A percentile compares a stretch with the other conserved stretches of the same genome.
Conservation (phyloP, 2,888 invertebrate species). For the Temnothorax unifasciatus region DNA sequence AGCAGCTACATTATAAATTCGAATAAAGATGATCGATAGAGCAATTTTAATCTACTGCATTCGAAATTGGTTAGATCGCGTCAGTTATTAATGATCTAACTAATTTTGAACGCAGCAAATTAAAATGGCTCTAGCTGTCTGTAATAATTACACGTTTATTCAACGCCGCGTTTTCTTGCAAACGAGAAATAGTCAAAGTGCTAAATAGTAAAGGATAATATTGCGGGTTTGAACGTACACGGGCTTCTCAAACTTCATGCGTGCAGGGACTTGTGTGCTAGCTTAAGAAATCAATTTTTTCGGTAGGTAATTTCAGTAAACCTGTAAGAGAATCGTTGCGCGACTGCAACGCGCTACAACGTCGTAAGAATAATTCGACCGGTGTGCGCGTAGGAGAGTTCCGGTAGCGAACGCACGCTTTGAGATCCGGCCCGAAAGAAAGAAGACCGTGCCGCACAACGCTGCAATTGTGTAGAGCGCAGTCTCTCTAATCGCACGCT, state of each 20-base stretch:
- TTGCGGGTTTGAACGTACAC: neutral
- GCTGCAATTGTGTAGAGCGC: conserved; percentile 49
- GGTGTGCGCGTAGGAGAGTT: conserved; percentile 23
- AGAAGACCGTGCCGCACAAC: conserved; percentile 48
- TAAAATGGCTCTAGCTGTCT: neutral
- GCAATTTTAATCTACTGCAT: conserved; percentile 8
- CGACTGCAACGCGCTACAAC: neutral
- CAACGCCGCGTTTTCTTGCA: neutral
- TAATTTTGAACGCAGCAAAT: neutral
- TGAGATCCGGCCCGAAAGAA: conserved; percentile 52
- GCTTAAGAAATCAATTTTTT: neutral
- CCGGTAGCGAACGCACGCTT: conserved; percentile 46
- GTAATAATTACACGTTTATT: neutral
- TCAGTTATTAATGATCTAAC: neutral
- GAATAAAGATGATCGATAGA: neutral
- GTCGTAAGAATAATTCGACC: conserved; percentile 8
- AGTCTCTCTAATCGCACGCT: conserved; percentile 60
- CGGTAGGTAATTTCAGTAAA: neutral
- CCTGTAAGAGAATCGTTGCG: neutral
- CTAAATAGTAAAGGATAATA: neutral
- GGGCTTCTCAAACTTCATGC: neutral
- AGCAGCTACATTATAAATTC: neutral
- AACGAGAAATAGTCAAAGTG: neutral
- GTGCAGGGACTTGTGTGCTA: neutral
- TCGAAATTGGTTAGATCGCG: neutral